phyloP scores from a whole-genome alignment of 1,140 invertebrate genomes.

The Brachionus manjavacas region DNA sequence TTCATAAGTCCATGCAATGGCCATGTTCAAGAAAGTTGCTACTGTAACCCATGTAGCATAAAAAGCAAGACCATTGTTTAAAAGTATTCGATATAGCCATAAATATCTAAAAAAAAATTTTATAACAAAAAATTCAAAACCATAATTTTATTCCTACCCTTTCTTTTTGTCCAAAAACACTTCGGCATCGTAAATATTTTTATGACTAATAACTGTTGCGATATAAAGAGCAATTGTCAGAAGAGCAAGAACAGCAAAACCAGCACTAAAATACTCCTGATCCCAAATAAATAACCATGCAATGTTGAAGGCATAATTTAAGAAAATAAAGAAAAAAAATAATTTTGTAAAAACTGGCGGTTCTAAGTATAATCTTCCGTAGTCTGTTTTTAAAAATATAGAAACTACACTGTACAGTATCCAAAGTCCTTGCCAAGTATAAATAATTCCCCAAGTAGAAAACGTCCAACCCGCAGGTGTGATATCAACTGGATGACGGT shows the following conservation, averaged over 20 bases:
- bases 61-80: conserved; percentile 52
- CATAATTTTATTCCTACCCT: neutral
- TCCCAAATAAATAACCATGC: conserved; percentile 51
- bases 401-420: conserved; percentile 48
- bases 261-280: conserved; percentile 43
- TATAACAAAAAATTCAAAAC: neutral
- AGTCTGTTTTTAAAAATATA: conserved; percentile 46
- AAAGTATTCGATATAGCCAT: conserved; percentile 49
- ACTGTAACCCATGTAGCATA: conserved; percentile 52
- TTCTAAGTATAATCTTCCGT: conserved; percentile 44
- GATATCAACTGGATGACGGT: conserved; percentile 47
- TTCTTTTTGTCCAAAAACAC: neutral
- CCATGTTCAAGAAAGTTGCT: conserved; percentile 51
- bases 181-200: conserved; percentile 16
- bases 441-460: conserved; percentile 52
- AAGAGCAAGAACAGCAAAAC: conserved; percentile 38
- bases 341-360: conserved; percentile 46
- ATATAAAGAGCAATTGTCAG: conserved; percentile 20
- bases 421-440: conserved; percentile 50
- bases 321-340: conserved; percentile 46
- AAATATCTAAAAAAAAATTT: conserved; percentile 44
- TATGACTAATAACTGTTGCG: neutral
- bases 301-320: conserved; percentile 47
- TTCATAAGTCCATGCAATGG: conserved; percentile 47
- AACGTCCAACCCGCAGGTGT: conserved; percentile 53